Base-by-base conservation (phyloP, 2,888 invertebrate genomes). In the Augochlorella aurata region DNA sequence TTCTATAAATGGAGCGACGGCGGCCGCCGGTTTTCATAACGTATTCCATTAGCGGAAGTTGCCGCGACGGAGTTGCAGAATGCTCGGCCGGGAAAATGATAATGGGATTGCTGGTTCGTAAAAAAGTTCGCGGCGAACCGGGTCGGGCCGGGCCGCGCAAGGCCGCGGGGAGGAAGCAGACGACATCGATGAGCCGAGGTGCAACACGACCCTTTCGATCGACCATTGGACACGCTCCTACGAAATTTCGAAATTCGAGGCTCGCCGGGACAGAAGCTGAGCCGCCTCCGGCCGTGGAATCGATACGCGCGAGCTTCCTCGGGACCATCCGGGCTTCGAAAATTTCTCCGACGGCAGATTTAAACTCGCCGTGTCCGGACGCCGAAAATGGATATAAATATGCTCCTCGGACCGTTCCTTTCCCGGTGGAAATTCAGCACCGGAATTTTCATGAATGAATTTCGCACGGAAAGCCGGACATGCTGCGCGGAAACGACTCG, bases 21-120 rank as follows among this genome's bases (percentile, higher is more conserved):
- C 21, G 29, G 16, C 72, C 24, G 12, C 58, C 68, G 50, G 63
- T 75, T 82, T 83, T 79, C 82, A 74, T 83, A 83, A 83, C 83
- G 72, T 83, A 83, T 83, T 83, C 83, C 83, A 83, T 83, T 83
- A 83, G 70, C 69, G 69, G 52, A 83, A 83, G 78, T 75, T 82
- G 69, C 82, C 63, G 49, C 47, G 24, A 16, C 69, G 45, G 70
- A 81, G 65, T 82, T 61, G 76, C 16, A 61, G 76, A 76, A 76
- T 76, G 24, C 45, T 24, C 58, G 45, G 12, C 54, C 50, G 29
- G 68, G 68, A 76, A 73, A 81, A 81, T 76, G 76, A 82, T 80
- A 76, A 82, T 76, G 75, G 72, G 68, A 54, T 47, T 21, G 63
- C 52, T 18, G 68, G 47, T 63, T 58, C 21, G 58, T 44, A 54